Evolutionary conservation across 2,888 invertebrate genomes (phyloP), one percentile per base, ranked within the genome.

Genomic region (Itoplectis maculator): DNA sequence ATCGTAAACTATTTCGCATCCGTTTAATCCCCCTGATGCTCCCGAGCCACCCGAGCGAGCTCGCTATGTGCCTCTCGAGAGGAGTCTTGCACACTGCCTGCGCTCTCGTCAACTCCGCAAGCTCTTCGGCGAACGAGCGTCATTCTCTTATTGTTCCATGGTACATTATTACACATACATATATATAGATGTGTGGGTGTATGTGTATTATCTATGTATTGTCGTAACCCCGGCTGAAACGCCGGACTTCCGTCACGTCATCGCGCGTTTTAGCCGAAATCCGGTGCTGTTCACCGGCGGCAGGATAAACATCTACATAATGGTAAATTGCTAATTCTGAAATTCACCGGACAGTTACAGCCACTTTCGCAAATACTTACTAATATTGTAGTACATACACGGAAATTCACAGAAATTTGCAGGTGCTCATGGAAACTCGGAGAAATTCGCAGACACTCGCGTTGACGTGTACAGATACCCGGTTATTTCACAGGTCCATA

Each of bases 1-100:
- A 74, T 75, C 79, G 69, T 69, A 61, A 80, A 75, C 79, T 79
- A 74, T 79, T 74, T 69, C 61, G 74, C 63, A 80, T 69, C 68
- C 79, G 45, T 51, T 80, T 80, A 75, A 80, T 79, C 61, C 79
- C 35, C 51, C 20, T 15, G 51, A 35, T 18, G 68, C 66, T 74
- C 63, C 51, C 42, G 15, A 35, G 35, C 3, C 37, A 37, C 8
- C 59, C 59, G 59, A 59, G 59, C 15, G 59, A 59, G 37, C 59
- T 35, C 37, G 15, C 59, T 29, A 23, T 29, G 56, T 11, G n/a
- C 9, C n/a, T n/a, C 23, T 54, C 54, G 11, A 11, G 20, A 54
- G 54, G 9, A 11, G 56, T 15, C 35, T 35, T 35, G 59, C 37
- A 7, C 35, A 7, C n/a, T 37, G 59, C 15, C n/a, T 37, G 59